Evolutionary conservation across 2,113 vertebrate genomes (phyloP).

Genomic region (Astatoreochromis straeleni): DNA sequence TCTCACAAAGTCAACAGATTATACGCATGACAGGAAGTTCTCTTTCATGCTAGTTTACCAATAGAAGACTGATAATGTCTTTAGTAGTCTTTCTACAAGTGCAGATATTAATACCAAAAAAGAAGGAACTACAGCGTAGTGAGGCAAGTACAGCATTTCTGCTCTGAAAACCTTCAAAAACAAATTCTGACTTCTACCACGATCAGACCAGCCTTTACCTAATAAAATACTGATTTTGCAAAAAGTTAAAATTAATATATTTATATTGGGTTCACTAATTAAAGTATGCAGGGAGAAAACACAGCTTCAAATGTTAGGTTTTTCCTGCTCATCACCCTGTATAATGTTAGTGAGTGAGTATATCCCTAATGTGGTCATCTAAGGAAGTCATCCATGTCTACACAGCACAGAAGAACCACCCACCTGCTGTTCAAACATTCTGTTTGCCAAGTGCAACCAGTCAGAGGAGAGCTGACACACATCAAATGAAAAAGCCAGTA

Average conservation of each 20-base stretch:
- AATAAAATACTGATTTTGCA: background rate
- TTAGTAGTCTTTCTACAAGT: background rate
- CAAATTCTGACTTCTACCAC: background rate
- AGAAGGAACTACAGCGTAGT: background rate
- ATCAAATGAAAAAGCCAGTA: background rate
- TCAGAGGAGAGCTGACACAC: background rate
- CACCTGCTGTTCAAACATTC: background rate
- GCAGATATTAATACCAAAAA: rapidly evolving
- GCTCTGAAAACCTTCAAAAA: background rate
- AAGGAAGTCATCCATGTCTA: background rate
- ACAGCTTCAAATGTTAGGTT: background rate
- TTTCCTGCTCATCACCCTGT: background rate
- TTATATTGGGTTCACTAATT: background rate
- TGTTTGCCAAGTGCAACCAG: background rate
- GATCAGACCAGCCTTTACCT: background rate
- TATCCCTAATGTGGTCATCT: background rate
- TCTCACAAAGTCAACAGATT: background rate
- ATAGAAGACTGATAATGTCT: background rate
- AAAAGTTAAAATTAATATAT: background rate
- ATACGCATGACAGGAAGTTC: constrained; percentile 7
- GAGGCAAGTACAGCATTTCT: background rate
- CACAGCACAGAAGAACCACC: background rate
- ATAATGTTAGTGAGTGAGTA: background rate
- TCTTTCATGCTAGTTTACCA: background rate
- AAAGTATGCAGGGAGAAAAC: background rate